These are phyloP conservation scores for Phalera bucephala DNA, from an alignment of 2,888 invertebrate species.

Conservation along the genomic window DNA sequence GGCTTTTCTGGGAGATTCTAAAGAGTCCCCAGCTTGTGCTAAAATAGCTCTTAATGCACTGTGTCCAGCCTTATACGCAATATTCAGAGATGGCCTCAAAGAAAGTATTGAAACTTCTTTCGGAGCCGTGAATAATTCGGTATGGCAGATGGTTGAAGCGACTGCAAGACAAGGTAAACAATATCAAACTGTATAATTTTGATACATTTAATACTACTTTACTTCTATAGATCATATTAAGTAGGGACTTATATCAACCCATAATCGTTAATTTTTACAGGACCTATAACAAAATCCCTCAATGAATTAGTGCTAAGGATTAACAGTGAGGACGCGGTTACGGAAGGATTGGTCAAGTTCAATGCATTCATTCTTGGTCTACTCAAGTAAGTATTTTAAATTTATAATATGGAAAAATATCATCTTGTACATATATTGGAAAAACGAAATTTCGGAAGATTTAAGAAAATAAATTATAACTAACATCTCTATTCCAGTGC, in stretches of 20 bases:
- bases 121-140: constrained; percentile 92
- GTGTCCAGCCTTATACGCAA: constrained; percentile 92
- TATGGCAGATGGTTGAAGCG: constrained; percentile 95
- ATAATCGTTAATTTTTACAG: no score
- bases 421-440: not conserved
- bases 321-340: constrained; percentile 91
- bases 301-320: constrained; percentile 92
- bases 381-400: constrained; percentile 86
- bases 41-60: constrained; percentile 89
- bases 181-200: no score
- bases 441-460: no score
- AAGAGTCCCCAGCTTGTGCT: constrained; percentile 85
- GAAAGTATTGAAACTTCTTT: constrained; percentile 92
- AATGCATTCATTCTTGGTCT: constrained; percentile 94
- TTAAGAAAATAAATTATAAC: no score
- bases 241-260: no score
- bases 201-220: no score
- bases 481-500: constrained; percentile 77
- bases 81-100: constrained; percentile 93
- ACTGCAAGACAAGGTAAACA: constrained; percentile 90
- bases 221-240: no score
- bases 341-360: constrained; percentile 93
- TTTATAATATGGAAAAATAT: not conserved
- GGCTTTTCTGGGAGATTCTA: constrained; percentile 82
- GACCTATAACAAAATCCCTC: constrained; percentile 91